Evolutionary conservation across 1,140 invertebrate genomes (phyloP).

Genomic region (Onthophagus taurus): DNA sequence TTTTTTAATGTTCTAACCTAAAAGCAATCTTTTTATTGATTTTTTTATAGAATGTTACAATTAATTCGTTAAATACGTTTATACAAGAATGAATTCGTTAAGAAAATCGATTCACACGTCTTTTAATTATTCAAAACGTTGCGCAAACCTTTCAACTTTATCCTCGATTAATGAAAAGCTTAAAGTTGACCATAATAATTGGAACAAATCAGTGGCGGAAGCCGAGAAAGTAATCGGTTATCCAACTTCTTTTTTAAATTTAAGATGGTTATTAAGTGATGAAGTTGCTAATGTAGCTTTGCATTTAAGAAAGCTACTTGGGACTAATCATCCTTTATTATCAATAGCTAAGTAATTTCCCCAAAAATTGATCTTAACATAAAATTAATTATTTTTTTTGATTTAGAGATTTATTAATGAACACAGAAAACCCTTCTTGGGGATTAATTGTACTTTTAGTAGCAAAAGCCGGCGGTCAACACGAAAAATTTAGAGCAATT

Average conservation of each 20-base stretch:
- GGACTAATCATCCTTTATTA: constrained; percentile 85
- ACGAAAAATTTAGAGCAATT: constrained; percentile 60
- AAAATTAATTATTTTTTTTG: neutral
- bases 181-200: too few relatives aligned
- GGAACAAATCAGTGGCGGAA: constrained; percentile 77
- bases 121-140: too few relatives aligned
- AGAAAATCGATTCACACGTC: too few relatives aligned
- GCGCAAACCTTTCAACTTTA: too few relatives aligned
- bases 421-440: constrained; percentile 48
- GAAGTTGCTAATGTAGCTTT: constrained; percentile 88
- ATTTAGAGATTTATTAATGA: constrained; percentile 25
- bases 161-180: too few relatives aligned
- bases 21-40: too few relatives aligned
- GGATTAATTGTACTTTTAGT: constrained; percentile 83
- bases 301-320: constrained; percentile 83
- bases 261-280: constrained; percentile 86
- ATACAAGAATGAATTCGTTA: too few relatives aligned
- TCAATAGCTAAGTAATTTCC: constrained; percentile 71
- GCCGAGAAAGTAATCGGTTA: constrained; percentile 94
- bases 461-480: constrained; percentile 78
- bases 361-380: neutral
- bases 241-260: constrained; percentile 84
- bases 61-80: too few relatives aligned
- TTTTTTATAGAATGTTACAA: too few relatives aligned
- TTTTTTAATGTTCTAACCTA: too few relatives aligned